phyloP scores from a whole-genome alignment of 2,888 invertebrate species.

The Mylabris sibirica region DNA sequence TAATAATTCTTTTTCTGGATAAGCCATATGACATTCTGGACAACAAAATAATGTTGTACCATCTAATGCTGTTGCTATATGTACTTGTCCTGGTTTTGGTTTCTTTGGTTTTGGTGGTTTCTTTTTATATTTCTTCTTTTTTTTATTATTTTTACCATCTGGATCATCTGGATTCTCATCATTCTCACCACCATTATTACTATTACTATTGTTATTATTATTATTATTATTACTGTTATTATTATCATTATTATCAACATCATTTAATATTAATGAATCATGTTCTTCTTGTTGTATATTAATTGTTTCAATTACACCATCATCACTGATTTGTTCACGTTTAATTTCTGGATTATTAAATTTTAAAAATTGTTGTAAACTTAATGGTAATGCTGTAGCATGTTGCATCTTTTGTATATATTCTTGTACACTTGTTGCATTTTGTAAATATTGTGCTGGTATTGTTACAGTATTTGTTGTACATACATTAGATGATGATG shows the following conservation, averaged over 20 bases:
- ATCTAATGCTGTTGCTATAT: constrained; percentile 77
- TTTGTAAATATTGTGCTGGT: constrained; percentile 65
- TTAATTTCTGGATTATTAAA: constrained; percentile 66
- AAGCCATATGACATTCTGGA: constrained; percentile 83
- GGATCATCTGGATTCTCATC: constrained; percentile 56
- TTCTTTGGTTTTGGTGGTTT: constrained; percentile 79
- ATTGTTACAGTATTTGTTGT: constrained; percentile 59
- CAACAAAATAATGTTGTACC: constrained; percentile 80
- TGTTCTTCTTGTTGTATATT: constrained; percentile 58
- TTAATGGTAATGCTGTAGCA: constrained; percentile 63
- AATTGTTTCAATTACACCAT: constrained; percentile 62
- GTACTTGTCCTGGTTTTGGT: constrained; percentile 81
- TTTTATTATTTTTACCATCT: constrained; percentile 65
- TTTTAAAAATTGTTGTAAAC: constrained; percentile 70
- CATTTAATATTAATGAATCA: constrained; percentile 55
- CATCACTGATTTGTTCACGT: constrained; percentile 63
- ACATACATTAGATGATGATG: constrained; percentile 32
- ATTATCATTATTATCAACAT: constrained; percentile 56
- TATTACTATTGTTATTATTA: constrained; percentile 60
- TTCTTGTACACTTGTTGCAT: constrained; percentile 61
- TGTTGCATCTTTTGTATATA: constrained; percentile 62
- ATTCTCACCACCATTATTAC: constrained; percentile 45
- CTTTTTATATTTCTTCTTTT: constrained; percentile 83
- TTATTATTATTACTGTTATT: constrained; percentile 56
- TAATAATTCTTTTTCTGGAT: constrained; percentile 80